These are phyloP conservation scores for Adelphocoris suturalis DNA, from an alignment of 2,888 invertebrate genomes.

Conservation along the genomic window DNA sequence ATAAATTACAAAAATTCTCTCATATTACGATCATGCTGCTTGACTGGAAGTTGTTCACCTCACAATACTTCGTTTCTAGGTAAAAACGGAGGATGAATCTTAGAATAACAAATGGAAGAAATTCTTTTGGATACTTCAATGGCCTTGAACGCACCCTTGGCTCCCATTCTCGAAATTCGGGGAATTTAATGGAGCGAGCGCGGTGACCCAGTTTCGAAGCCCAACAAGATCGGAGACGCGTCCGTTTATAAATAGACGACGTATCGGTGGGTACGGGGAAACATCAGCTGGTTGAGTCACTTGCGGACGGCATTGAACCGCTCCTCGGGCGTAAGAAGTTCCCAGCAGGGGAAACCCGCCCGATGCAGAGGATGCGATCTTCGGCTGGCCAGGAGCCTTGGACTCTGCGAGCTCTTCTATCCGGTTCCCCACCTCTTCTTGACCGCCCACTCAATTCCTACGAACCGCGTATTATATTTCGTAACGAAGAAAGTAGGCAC, in stretches of 20 bases:
- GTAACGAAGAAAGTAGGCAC: too few species aligned
- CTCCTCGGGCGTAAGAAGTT: neutral
- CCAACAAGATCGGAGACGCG: neutral
- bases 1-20: too few species aligned
- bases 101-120: too few species aligned
- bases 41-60: too few species aligned
- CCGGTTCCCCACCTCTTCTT: conserved; percentile 23
- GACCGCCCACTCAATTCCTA: neutral
- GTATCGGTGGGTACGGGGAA: neutral
- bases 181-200: too few species aligned
- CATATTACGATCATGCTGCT: too few species aligned
- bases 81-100: too few species aligned
- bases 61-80: too few species aligned
- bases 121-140: too few species aligned
- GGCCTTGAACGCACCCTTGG: too few species aligned
- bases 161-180: too few species aligned
- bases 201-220: neutral
- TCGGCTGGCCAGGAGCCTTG: neutral
- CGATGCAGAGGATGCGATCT: conserved; percentile 2
- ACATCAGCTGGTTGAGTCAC: conserved; percentile 21
- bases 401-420: neutral
- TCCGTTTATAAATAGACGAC: conserved; percentile 3
- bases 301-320: conserved; percentile 15
- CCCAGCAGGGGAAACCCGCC: neutral
- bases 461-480: neutral